Evolutionary conservation across 2,888 invertebrate species (phyloP).

Genomic region (Heterodera filipjevi): DNA sequence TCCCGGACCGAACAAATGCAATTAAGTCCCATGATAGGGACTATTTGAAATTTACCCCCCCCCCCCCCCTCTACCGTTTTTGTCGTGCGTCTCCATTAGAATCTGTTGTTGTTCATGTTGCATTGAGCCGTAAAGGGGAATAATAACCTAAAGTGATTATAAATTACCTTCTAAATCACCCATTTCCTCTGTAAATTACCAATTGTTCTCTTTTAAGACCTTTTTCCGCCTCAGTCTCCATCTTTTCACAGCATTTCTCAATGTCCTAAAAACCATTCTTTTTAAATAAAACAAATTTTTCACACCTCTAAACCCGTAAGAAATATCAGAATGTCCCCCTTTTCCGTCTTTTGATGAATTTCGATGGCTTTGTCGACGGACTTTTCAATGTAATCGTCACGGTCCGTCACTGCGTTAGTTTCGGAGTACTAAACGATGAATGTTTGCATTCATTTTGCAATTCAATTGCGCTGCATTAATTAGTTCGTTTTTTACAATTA

Average conservation of each 20-base stretch:
- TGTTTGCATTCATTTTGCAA: not conserved
- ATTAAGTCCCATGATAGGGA: too few relatives aligned
- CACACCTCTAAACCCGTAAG: slow-evolving; percentile 74
- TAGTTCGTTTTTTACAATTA: slow-evolving; percentile 69
- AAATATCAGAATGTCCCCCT: slow-evolving; percentile 87
- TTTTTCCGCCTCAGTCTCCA: slow-evolving; percentile 71
- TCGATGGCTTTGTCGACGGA: slow-evolving; percentile 94
- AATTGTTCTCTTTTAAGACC: too few relatives aligned
- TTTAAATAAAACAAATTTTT: not conserved
- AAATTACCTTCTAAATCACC: not conserved
- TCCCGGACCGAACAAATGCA: too few relatives aligned
- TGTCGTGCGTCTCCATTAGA: too few relatives aligned
- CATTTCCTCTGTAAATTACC: not conserved
- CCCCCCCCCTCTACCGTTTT: too few relatives aligned
- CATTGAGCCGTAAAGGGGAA: slow-evolving; percentile 84
- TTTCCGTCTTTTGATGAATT: slow-evolving; percentile 77
- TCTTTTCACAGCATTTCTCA: slow-evolving; percentile 96
- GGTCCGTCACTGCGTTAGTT: not conserved
- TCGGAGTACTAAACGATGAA: not conserved
- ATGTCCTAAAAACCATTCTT: slow-evolving; percentile 75
- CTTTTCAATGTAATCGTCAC: not conserved
- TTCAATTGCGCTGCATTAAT: not conserved
- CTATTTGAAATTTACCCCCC: too few relatives aligned
- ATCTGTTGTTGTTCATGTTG: slow-evolving; percentile 10
- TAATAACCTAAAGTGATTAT: not conserved